These are phyloP conservation scores for Thaleichthys pacificus DNA, from an alignment of 2,797 vertebrate genomes.

Conservation along the genomic window DNA sequence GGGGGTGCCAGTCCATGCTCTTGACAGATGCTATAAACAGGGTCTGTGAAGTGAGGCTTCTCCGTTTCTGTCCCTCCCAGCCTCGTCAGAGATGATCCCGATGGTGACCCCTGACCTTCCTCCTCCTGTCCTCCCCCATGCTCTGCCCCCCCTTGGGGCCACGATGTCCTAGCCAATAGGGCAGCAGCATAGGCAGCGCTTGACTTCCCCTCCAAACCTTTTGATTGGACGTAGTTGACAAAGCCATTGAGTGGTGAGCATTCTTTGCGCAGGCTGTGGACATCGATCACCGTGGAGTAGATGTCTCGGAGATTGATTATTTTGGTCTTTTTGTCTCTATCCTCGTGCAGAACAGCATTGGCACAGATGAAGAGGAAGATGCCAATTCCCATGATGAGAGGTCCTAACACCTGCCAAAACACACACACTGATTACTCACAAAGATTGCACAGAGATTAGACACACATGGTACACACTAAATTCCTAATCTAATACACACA, in stretches of 20 bases:
- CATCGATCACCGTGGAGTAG: constrained; percentile 76
- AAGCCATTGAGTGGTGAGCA: constrained; percentile 77
- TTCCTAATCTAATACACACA: neutral
- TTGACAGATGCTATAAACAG: constrained; percentile 82
- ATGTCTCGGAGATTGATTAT: constrained; percentile 21
- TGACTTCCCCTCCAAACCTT: constrained; percentile 72
- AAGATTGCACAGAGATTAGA: neutral
- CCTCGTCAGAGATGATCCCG: constrained; percentile 50
- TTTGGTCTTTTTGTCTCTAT: constrained; percentile 20
- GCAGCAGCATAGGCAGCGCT: constrained; percentile 56
- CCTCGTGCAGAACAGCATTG: constrained; percentile 86
- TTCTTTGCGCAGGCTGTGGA: constrained; percentile 83
- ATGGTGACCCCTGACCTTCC: constrained; percentile 31
- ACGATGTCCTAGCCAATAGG: constrained; percentile 72
- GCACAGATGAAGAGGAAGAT: constrained; percentile 91
- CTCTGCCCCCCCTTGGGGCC: constrained; percentile 67
- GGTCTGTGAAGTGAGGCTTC: constrained; percentile 68
- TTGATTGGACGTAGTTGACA: constrained; percentile 75
- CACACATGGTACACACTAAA: neutral
- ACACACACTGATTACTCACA: neutral
- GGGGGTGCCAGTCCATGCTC: constrained; percentile 58
- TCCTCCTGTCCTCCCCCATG: constrained; percentile 25
- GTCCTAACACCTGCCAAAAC: constrained; percentile 75
- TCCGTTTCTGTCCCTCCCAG: constrained; percentile 38
- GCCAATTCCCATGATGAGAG: constrained; percentile 88